Evolutionary conservation across 2,797 vertebrate genomes (phyloP).

Genomic region (Natrix natrix): DNA sequence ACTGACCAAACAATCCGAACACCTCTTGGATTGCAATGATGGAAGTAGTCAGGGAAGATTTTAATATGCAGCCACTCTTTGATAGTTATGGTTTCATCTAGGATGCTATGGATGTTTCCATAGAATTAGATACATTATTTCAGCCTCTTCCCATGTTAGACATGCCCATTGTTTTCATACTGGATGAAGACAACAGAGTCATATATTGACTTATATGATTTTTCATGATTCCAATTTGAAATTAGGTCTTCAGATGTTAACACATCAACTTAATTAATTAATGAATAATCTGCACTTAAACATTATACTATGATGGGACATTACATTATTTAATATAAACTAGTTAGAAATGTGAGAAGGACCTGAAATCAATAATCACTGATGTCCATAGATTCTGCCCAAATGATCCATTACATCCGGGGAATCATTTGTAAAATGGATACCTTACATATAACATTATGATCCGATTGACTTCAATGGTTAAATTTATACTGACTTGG

Average conservation of each 20-base stretch:
- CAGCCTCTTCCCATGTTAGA: neutral
- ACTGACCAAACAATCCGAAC: neutral
- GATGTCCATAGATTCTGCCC: neutral
- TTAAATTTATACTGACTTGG: conserved; percentile 10
- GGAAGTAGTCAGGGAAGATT: neutral
- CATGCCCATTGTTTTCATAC: neutral
- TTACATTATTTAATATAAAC: neutral
- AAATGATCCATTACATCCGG: neutral
- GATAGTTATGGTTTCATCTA: neutral
- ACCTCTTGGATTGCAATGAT: neutral
- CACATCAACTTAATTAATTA: neutral
- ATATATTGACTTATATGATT: neutral
- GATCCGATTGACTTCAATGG: conserved; percentile 26
- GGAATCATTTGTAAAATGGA: neutral
- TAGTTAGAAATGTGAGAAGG: neutral
- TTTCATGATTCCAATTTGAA: neutral
- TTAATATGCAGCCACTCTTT: neutral
- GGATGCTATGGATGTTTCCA: neutral
- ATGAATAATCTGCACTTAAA: neutral
- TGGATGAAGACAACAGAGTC: neutral
- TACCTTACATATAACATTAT: neutral
- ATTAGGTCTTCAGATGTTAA: neutral
- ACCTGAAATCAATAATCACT: neutral
- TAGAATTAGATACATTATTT: neutral
- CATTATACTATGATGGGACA: neutral